Evolutionary conservation across 2,888 invertebrate species (phyloP), one percentile per base, ranked within the genome.

Genomic region (Amiota communis): DNA sequence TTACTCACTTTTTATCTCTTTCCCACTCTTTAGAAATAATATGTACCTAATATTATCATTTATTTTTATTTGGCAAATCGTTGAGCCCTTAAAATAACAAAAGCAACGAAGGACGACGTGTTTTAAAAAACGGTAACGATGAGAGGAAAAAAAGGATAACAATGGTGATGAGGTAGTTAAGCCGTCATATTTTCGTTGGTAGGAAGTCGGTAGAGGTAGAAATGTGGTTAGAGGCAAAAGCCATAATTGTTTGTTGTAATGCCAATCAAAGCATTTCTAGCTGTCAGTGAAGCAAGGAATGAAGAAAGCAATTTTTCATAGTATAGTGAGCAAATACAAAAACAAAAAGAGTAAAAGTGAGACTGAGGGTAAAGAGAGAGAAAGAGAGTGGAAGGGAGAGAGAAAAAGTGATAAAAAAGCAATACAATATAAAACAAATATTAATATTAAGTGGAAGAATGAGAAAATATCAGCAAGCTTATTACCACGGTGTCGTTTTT

Each of bases 251-350:
- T 76, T 72, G 70, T 76, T 6, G 4, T 74, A 79, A 79, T 78
- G 78, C 78, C 80, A 80, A 80, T 79, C 79, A 79, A 79, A 79
- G 75, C 72, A 72, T 75, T 76, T 59, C 74, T 73, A 75, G 8
- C 20, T 8, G 20, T 20, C 17, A n/a, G 4, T 15, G 8, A 20
- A 8, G 10, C 53, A 51, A 51, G 13, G 53, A 51, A n/a, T 51
- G 4, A 12, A 51, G 3, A 12, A 51, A 3, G n/a, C 3, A 51
- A 6, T 12, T 4, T 4, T 51, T n/a, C 53, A 8, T 6, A 51
- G 10, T 1, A 10, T n/a, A n/a, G 53, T 51, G 53, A n/a, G 48
- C 48, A 64, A 36, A 61, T 20, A 20, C 20, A 17, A 61, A n/a
- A n/a, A n/a, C 23, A 20, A 20, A 23, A 61, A 61, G 15, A 13